phyloP scores from a whole-genome alignment of 2,797 vertebrate species.

The Pangasius krempfi region DNA sequence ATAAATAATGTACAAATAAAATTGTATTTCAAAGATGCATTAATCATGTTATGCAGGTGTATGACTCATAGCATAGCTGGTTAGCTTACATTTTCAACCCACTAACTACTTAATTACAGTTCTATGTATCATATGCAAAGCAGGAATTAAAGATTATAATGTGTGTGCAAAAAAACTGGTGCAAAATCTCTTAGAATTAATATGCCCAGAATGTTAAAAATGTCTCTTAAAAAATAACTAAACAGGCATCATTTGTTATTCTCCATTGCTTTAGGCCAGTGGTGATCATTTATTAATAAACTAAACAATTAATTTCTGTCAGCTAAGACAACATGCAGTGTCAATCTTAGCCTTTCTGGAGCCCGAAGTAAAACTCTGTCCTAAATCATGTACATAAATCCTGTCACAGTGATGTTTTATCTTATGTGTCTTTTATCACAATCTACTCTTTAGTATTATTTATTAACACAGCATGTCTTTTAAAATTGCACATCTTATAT shows the following conservation, averaged over 20 bases:
- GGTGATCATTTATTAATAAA: constrained; percentile 1
- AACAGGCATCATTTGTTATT: not conserved
- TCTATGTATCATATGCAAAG: not conserved
- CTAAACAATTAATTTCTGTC: not conserved
- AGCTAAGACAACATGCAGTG: not conserved
- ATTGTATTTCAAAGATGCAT: not conserved
- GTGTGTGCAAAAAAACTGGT: not conserved
- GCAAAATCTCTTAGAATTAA: not conserved
- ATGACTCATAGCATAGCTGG: not conserved
- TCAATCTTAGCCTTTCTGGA: not conserved
- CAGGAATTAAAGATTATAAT: not conserved
- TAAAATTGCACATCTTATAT: too few relatives aligned
- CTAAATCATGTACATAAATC: not conserved
- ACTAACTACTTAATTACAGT: not conserved
- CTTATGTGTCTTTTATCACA: not conserved
- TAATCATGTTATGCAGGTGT: not conserved
- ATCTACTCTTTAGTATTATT: not conserved
- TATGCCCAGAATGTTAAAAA: not conserved
- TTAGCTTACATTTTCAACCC: not conserved
- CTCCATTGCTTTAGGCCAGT: not conserved
- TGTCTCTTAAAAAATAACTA: not conserved
- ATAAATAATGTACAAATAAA: not conserved
- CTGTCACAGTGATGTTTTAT: too few relatives aligned
- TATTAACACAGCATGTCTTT: not conserved
- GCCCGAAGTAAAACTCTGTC: not conserved